Conservation (phyloP, 2,113 vertebrate species). For the human region DNA sequence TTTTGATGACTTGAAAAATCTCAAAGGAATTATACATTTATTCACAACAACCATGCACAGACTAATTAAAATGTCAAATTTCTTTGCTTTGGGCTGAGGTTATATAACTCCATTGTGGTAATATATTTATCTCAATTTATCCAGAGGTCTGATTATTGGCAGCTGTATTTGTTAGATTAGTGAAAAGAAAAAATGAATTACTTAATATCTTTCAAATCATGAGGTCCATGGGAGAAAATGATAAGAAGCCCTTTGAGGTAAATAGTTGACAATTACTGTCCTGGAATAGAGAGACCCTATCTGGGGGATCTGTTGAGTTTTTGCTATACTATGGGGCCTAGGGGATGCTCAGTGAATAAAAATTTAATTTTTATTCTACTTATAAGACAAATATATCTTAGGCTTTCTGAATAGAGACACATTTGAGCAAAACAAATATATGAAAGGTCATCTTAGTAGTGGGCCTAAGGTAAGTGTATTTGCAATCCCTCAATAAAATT, state of each 20-base stretch:
- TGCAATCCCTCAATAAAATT: neutral
- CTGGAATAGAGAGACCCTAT: neutral
- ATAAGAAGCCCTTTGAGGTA: neutral
- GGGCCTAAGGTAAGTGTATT: neutral
- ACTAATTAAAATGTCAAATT: conserved; percentile 25
- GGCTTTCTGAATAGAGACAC: conserved; percentile 7
- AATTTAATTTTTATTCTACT: conserved; percentile 21
- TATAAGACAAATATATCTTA: conserved; percentile 1
- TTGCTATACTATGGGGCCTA: neutral
- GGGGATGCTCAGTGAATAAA: neutral
- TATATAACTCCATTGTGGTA: conserved; percentile 20
- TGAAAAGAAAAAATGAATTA: conserved; percentile 42
- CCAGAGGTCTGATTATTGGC: conserved; percentile 29
- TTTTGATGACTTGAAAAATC: conserved; percentile 39
- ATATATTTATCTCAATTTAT: conserved; percentile 47
- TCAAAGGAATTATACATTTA: neutral
- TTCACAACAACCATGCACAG: neutral
- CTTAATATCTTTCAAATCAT: conserved; percentile 21
- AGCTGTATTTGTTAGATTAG: conserved; percentile 52
- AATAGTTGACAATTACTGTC: neutral
- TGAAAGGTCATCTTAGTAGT: neutral
- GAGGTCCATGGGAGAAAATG: neutral
- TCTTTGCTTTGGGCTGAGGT: conserved; percentile 49
- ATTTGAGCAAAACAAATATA: conserved; percentile 43
- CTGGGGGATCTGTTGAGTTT: neutral